Conservation (phyloP, 2,888 invertebrate species). For the Acleris holmiana region DNA sequence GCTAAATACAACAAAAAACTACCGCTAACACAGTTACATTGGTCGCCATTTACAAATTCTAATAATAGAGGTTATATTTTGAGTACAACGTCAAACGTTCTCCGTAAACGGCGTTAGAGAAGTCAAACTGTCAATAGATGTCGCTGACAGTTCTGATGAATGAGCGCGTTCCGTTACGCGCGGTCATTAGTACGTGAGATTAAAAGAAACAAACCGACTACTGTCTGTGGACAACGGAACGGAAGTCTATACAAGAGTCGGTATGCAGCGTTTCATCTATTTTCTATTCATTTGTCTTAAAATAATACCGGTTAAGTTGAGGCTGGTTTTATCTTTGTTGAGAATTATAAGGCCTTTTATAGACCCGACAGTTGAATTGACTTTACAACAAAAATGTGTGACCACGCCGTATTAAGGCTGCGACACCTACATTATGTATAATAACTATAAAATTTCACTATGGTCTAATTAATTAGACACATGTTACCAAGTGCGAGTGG, state of each 20-base stretch:
- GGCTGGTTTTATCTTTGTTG: neutral
- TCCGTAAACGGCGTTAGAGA: constrained; percentile 61
- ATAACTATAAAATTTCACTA: too few relatives aligned
- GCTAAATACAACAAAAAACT: too few relatives aligned
- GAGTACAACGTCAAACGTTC: constrained; percentile 37
- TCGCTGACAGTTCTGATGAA: constrained; percentile 80
- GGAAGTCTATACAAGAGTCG: constrained; percentile 70
- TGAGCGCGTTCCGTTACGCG: constrained; percentile 74
- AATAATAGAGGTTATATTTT: constrained; percentile 24
- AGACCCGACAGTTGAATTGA: too few relatives aligned
- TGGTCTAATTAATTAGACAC: too few relatives aligned
- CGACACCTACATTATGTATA: too few relatives aligned
- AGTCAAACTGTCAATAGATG: constrained; percentile 79
- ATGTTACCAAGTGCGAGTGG: too few relatives aligned
- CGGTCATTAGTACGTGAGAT: constrained; percentile 53
- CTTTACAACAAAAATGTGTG: too few relatives aligned
- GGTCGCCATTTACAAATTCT: neutral
- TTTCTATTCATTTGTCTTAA: constrained; percentile 44
- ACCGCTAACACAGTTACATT: too few relatives aligned
- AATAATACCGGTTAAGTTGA: constrained; percentile 34
- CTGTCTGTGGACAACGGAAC: constrained; percentile 63
- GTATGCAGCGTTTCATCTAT: constrained; percentile 54
- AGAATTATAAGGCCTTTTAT: too few relatives aligned
- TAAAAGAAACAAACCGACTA: constrained; percentile 76
- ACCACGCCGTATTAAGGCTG: too few relatives aligned